phyloP scores from a whole-genome alignment of 2,888 invertebrate genomes.

The Cryptosula pallasiana region DNA sequence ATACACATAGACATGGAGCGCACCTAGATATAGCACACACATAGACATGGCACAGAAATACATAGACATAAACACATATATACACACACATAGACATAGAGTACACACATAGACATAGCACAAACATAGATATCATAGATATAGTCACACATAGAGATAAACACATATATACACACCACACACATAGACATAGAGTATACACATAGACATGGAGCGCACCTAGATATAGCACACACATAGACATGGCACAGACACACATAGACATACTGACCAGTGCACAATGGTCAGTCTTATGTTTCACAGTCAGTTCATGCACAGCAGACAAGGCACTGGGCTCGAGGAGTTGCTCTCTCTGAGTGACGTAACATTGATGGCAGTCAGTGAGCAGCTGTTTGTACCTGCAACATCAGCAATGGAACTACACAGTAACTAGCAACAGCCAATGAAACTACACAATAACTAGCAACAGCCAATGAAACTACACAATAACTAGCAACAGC shows the following conservation, averaged over 20 bases:
- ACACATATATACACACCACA: neutral
- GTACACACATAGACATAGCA: neutral
- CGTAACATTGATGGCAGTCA: constrained; percentile 79
- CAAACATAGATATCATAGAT: neutral
- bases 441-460: too few relatives aligned
- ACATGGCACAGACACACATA: neutral
- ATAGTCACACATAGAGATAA: too few relatives aligned
- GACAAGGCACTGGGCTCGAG: constrained; percentile 67
- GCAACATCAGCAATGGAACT: constrained; percentile 27
- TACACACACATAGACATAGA: neutral
- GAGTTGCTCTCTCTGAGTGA: constrained; percentile 66
- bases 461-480: too few relatives aligned
- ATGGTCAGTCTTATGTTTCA: constrained; percentile 63
- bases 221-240: neutral
- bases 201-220: neutral
- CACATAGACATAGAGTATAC: neutral
- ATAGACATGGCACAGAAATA: too few relatives aligned
- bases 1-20: neutral
- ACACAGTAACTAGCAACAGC: too few relatives aligned
- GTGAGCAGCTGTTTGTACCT: constrained; percentile 67
- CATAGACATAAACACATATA: too few relatives aligned
- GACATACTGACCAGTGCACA: constrained; percentile 67
- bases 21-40: neutral
- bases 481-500: too few relatives aligned
- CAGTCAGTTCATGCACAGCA: constrained; percentile 65